Percentiles rank a stretch among this genome's conserved stretches.
Conservation (phyloP, 2,888 invertebrate genomes). For the Thecocarcelia acutangulata region DNA sequence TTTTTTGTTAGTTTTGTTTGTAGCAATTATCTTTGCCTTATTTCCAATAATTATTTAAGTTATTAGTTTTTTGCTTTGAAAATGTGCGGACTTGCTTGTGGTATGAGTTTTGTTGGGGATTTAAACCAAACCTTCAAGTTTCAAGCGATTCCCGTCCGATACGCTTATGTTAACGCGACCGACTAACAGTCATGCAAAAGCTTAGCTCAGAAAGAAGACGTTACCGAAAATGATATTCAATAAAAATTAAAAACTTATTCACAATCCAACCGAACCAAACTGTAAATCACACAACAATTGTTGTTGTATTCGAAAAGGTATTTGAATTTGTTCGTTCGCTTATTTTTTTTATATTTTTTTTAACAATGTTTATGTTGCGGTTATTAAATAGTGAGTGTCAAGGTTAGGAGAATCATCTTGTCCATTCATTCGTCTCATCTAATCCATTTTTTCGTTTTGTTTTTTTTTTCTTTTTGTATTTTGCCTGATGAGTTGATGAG, state of each 20-base stretch:
- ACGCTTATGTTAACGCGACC: slow-evolving; percentile 78
- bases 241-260: slow-evolving; percentile 25
- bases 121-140: slow-evolving; percentile 42
- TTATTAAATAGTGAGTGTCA: slow-evolving; percentile 78
- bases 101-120: slow-evolving; percentile 30
- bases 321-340: not conserved
- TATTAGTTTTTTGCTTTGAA: slow-evolving; percentile 28
- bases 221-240: slow-evolving; percentile 53
- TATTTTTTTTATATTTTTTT: slow-evolving; percentile 5
- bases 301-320: slow-evolving; percentile 21
- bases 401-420: slow-evolving; percentile 74
- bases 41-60: slow-evolving; percentile 17
- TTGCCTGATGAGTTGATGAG: slow-evolving; percentile 7
- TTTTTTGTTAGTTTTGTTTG: no score
- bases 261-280: slow-evolving; percentile 41
- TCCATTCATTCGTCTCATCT: slow-evolving; percentile 29
- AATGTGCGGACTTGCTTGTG: slow-evolving; percentile 20
- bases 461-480: not conserved
- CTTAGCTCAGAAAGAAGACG: slow-evolving; percentile 79
- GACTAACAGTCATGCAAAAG: slow-evolving; percentile 76
- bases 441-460: slow-evolving; percentile 38
- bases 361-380: slow-evolving; percentile 50
- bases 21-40: slow-evolving; percentile 40
- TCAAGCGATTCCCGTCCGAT: slow-evolving; percentile 74
- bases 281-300: slow-evolving; percentile 35